phyloP scores from a whole-genome alignment of 2,797 vertebrate genomes.

The Sebastes goodei region DNA sequence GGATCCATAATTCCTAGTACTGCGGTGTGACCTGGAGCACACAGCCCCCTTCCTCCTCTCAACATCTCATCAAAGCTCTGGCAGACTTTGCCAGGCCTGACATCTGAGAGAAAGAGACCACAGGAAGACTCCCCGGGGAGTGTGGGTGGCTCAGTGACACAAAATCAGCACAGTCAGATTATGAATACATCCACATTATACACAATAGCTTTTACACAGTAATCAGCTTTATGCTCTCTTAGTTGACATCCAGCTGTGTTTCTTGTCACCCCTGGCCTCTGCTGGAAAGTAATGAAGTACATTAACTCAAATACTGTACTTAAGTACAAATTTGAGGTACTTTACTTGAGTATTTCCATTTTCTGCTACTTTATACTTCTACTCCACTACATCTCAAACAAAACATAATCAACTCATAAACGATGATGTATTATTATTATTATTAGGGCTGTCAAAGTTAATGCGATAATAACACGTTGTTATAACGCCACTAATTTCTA shows the following conservation, averaged over 20 bases:
- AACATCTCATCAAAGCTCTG: slow-evolving; percentile 71
- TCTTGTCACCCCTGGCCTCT: background rate
- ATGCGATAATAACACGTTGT: too few relatives aligned
- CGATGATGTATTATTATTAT: too few relatives aligned
- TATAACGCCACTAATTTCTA: too few relatives aligned
- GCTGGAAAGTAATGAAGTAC: too few relatives aligned
- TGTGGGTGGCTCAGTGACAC: slow-evolving; percentile 57
- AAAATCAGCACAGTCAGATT: slow-evolving; percentile 46
- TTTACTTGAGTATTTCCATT: too few relatives aligned
- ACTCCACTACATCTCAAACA: too few relatives aligned
- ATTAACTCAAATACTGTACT: too few relatives aligned
- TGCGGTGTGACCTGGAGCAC: slow-evolving; percentile 67
- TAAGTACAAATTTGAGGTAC: too few relatives aligned
- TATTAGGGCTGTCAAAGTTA: too few relatives aligned
- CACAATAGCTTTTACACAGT: slow-evolving; percentile 29
- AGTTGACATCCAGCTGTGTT: slow-evolving; percentile 6
- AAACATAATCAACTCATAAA: too few relatives aligned
- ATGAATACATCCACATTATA: slow-evolving; percentile 48
- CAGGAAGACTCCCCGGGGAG: slow-evolving; percentile 50
- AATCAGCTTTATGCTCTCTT: slow-evolving; percentile 20
- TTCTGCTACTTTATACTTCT: too few relatives aligned
- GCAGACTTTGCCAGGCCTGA: slow-evolving; percentile 57
- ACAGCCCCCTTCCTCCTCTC: slow-evolving; percentile 50
- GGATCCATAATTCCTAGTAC: slow-evolving; percentile 64
- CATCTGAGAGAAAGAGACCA: slow-evolving; percentile 60